Conservation (phyloP, 2,113 vertebrate species). For the Lepus timidus region DNA sequence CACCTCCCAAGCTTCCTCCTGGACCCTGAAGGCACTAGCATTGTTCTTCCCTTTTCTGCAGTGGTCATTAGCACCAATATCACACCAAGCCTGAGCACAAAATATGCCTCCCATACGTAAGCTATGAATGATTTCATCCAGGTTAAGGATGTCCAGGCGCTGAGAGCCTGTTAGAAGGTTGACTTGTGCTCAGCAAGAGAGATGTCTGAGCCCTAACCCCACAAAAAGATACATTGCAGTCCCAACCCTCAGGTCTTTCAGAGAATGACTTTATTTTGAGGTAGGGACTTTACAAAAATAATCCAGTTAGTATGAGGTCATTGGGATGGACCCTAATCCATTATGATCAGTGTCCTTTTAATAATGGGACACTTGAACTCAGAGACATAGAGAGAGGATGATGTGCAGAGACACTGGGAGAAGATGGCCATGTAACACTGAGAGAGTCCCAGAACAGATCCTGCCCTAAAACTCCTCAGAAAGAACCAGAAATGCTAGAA, state of each 20-base stretch:
- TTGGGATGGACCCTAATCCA: background rate
- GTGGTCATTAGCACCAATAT: background rate
- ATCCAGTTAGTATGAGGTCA: slow-evolving; percentile 3
- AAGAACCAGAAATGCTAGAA: background rate
- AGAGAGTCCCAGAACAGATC: background rate
- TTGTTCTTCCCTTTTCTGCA: background rate
- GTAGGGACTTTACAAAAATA: background rate
- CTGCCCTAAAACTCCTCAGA: background rate
- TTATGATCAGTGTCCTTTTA: background rate
- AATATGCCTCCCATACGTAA: background rate
- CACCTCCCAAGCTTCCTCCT: background rate
- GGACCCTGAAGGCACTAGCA: background rate
- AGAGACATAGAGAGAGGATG: background rate
- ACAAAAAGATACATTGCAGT: background rate
- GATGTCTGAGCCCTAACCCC: no score
- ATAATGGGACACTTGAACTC: background rate
- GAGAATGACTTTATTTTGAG: background rate
- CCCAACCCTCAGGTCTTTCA: background rate
- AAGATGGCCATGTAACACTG: background rate
- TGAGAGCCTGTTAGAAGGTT: background rate
- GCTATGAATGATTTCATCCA: background rate
- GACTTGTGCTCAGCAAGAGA: background rate
- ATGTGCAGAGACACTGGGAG: background rate
- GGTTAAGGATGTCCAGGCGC: background rate
- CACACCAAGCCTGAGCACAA: background rate